Evolutionary conservation across 2,797 vertebrate species (phyloP), one percentile per base, ranked within the genome.

Genomic region (Lacerta viridis): DNA sequence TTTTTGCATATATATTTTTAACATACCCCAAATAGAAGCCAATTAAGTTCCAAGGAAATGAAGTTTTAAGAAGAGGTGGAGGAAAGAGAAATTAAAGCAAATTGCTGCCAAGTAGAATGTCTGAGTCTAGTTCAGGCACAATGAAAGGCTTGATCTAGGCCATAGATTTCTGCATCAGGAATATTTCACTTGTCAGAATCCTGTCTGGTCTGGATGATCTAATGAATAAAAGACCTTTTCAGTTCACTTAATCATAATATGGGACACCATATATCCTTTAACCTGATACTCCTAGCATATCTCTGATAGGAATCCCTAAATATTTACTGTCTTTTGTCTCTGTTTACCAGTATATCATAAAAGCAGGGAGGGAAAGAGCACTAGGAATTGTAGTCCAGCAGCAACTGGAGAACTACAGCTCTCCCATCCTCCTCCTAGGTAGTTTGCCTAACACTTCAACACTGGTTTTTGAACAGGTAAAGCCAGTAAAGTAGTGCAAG

Each of bases 391-490:
- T 64, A 64, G 61, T 64, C 61, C 20, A 64, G 61, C 61, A 64
- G 20, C 61, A 64, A 55, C 50, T 55, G 50, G 13, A 55, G 61
- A 23, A 64, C 61, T 23, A 64, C 20, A 23, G 61, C 17, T 23
- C 20, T 64, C 61, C 61, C 61, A 64, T 61, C 18, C 18, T 23
- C 5, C 10, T 64, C 6, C 61, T 7, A 64, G 61, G 61, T 64
- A 27, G 41, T 43, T 7, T 66, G 80, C 33, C 43, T 59, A n/a
- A 50, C 64, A 86, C 25, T 8, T n/a, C 29, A 18, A 18, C 27
- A 90, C 89, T 23, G 7, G 9, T 33, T 83, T 46, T 71, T 91
- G 84, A 68, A 55, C 27, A 13, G 43, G 78, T 59, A 84, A 90
- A 0, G 0, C n/a, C 41, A 17, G 71, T 39, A 41, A 76, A 15